Base-by-base conservation (phyloP, 1,140 invertebrate species). In the Drosophila dunni region DNA sequence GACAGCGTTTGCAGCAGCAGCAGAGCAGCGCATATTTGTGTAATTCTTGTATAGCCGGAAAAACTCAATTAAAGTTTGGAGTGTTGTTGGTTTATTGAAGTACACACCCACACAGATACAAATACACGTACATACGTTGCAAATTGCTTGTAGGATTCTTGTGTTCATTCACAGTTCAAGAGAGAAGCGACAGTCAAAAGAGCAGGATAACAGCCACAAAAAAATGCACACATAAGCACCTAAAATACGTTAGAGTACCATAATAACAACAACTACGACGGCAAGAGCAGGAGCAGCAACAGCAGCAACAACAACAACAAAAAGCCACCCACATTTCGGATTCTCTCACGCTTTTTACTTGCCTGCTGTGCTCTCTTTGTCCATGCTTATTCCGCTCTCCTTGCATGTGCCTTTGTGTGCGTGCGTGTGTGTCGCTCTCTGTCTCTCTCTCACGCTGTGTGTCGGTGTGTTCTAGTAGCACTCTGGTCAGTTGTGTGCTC, bases 51-150 rank as follows among this genome's bases (percentile, higher is more conserved):
- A 79, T 65, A 63, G 75, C 82, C 84, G 83, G 83, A 88, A 88
- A 84, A 89, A 74, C 77, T 88, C 84, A 88, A 88, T 88, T 88
- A 89, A 88, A 74, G 72, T 64, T 29, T 81, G 44, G 68, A 79
- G 76, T 76, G 53, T 58, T 75, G 67, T 75, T 61, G 61, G 17
- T 75, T 65, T 71, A 66, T 71, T 71, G 61, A 75, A 71, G 73
- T 65, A 71, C 48, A 60, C 67, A 75, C 73, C 58, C 61, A 71
- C 64, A 61, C 20, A 20, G 6, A 40, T 7, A 44, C 38, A 36
- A 13, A 33, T 24, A 50, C 40, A 54, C 10, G 29, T 33, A 45
- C 57, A 51, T 2, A 62, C 33, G 58, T 15, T 78, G 62, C 57
- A 78, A 29, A 61, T 56, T 66, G 62, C 13, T 58, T 63, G 66